These are phyloP conservation scores for Paraplagusia blochii DNA, from an alignment of 2,113 vertebrate species.

Conservation along the genomic window DNA sequence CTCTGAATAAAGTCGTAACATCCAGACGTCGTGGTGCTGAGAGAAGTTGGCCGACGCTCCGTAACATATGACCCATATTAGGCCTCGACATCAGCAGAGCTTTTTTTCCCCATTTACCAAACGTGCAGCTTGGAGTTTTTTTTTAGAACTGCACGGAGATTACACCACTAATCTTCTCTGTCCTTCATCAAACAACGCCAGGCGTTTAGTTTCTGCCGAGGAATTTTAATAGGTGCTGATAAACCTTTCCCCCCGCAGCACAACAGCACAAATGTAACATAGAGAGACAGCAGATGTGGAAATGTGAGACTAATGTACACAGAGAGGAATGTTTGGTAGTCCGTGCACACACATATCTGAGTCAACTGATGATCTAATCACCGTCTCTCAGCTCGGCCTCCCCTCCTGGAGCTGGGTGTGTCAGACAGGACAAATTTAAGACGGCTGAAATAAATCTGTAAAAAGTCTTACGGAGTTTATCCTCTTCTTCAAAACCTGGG, in stretches of 20 bases:
- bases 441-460: constrained; percentile 23
- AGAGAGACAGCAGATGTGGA: constrained; percentile 7
- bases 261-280: not conserved
- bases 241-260: constrained; percentile 1
- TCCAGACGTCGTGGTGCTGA: too few species aligned
- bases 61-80: too few species aligned
- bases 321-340: constrained; percentile 16
- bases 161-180: not conserved
- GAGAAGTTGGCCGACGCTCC: too few species aligned
- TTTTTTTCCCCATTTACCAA: not conserved
- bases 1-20: too few species aligned
- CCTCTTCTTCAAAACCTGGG: not conserved
- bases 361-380: constrained; percentile 41
- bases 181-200: not conserved
- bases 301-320: constrained; percentile 27
- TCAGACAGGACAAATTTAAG: constrained; percentile 27
- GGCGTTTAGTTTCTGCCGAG: constrained; percentile 11
- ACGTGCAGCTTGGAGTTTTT: not conserved
- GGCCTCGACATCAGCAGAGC: too few species aligned
- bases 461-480: constrained; percentile 2
- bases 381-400: constrained; percentile 9
- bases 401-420: constrained; percentile 42
- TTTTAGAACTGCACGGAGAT: not conserved
- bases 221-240: constrained; percentile 13
- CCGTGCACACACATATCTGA: constrained; percentile 21